Conservation (phyloP, 2,888 invertebrate genomes). For the Andrena marginata region DNA sequence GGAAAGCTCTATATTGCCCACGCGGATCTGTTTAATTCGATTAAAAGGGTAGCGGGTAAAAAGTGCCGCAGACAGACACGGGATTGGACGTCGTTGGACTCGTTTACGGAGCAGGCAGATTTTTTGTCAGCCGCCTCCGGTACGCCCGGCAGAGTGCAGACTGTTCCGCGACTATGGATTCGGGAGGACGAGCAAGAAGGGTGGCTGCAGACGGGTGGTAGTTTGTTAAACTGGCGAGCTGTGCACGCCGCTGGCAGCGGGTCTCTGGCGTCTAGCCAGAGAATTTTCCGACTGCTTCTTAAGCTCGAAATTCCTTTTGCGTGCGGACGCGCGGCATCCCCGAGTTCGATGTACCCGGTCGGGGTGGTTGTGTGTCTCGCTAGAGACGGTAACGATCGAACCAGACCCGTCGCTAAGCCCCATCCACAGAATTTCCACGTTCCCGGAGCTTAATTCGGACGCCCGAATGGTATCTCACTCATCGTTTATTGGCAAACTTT, state of each 20-base stretch:
- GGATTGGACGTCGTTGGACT: background rate
- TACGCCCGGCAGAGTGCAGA: slow-evolving; percentile 35
- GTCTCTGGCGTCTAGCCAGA: slow-evolving; percentile 64
- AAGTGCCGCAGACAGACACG: background rate
- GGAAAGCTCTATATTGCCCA: too few species aligned
- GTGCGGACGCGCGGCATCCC: slow-evolving; percentile 30
- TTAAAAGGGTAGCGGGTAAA: background rate
- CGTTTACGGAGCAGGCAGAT: background rate
- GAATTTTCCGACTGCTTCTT: slow-evolving; percentile 62
- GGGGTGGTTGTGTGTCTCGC: background rate
- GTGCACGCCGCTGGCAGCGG: slow-evolving; percentile 35
- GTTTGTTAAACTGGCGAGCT: slow-evolving; percentile 59
- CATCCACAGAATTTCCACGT: background rate
- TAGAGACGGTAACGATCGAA: slow-evolving; percentile 21
- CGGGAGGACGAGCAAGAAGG: slow-evolving; percentile 38
- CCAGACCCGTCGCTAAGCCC: background rate
- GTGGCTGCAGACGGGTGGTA: slow-evolving; percentile 57
- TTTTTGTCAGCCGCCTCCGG: background rate
- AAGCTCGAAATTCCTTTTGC: slow-evolving; percentile 55
- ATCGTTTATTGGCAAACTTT: slow-evolving; percentile 2
- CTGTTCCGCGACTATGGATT: slow-evolving; percentile 56
- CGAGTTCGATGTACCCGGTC: slow-evolving; percentile 42
- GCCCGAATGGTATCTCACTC: background rate
- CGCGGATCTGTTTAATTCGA: background rate
- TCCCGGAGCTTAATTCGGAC: background rate